Evolutionary conservation across 2,797 vertebrate genomes (phyloP), one percentile per base, ranked within the genome.

Genomic region (Acanthopagrus latus): DNA sequence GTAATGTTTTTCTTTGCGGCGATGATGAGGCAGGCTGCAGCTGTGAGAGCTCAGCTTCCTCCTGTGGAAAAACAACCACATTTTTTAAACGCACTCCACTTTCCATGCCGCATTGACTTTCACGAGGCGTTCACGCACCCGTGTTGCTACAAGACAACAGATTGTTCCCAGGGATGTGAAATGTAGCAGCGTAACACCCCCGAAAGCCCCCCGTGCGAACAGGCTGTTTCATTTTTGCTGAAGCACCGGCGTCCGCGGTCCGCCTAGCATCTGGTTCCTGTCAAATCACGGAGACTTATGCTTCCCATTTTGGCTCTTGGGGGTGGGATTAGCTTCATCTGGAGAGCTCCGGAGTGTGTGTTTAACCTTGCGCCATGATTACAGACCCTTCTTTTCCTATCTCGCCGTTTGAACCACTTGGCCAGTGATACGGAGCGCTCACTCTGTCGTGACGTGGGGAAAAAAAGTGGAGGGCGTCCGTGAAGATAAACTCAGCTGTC

Each of bases 211-310:
- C 73, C 55, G 7, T 56, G 82, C 7, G 54, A 87, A 76, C 88
- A 83, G 71, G 50, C 80, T 83, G 84, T 87, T 87, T 77, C 76
- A 72, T 80, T 87, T 87, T 81, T 66, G 78, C 81, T n/a, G n/a
- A 60, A 82, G 90, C 79, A 64, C 75, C 71, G 52, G 58, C 57
- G 71, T 74, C 58, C 57, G 23, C 20, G 38, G 85, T 57, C 54
- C 46, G 64, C 50, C 54, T 25, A 63, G 86, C 90, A 91, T 90
- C 90, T 90, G 91, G 65, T 88, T 83, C 81, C 86, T 86, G 90
- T 92, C 90, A 89, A 64, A 83, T 80, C 82, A 57, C 70, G 7
- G 59, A 85, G 79, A 85, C 73, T 78, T 66, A 83, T 69, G 80
- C 70, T 64, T 77, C 82, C 77, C 64, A 2, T 83, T 86, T 72